phyloP scores from a whole-genome alignment of 2,888 invertebrate genomes.

The Chaetoderma sp. region DNA sequence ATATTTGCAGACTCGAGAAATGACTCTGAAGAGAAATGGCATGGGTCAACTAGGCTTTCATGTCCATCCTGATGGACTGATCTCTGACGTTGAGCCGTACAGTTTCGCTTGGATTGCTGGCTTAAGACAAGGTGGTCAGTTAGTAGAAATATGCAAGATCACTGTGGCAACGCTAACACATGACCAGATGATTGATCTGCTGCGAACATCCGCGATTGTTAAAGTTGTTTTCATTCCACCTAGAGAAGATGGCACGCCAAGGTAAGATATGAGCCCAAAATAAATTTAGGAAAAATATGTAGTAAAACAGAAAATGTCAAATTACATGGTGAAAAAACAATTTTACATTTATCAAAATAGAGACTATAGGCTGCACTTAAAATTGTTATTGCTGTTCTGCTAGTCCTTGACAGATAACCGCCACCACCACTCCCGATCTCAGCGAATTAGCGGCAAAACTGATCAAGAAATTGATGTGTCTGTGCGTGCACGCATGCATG shows the following conservation, averaged over 20 bases:
- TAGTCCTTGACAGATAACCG: too few relatives aligned
- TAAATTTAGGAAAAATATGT: neutral
- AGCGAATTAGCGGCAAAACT: too few relatives aligned
- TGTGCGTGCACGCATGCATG: neutral
- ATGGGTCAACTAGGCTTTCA: constrained; percentile 84
- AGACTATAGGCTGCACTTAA: too few relatives aligned
- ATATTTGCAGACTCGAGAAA: constrained; percentile 79
- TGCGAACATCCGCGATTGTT: constrained; percentile 89
- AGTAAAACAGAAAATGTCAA: neutral
- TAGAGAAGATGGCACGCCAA: constrained; percentile 77
- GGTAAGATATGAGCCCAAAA: constrained; percentile 59
- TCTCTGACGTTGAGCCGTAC: constrained; percentile 87
- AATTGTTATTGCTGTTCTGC: too few relatives aligned
- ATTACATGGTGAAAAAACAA: too few relatives aligned
- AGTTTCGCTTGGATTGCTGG: constrained; percentile 78
- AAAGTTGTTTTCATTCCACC: constrained; percentile 87
- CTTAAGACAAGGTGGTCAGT: constrained; percentile 87
- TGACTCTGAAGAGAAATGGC: constrained; percentile 83
- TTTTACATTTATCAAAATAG: too few relatives aligned
- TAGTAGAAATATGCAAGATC: constrained; percentile 92
- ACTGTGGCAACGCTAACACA: constrained; percentile 90
- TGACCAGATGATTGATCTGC: constrained; percentile 91
- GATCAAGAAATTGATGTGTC: neutral
- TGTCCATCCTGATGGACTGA: constrained; percentile 92
- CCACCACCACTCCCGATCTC: too few relatives aligned